phyloP scores from a whole-genome alignment of 2,888 invertebrate species.

The Hybos culiciformis region DNA sequence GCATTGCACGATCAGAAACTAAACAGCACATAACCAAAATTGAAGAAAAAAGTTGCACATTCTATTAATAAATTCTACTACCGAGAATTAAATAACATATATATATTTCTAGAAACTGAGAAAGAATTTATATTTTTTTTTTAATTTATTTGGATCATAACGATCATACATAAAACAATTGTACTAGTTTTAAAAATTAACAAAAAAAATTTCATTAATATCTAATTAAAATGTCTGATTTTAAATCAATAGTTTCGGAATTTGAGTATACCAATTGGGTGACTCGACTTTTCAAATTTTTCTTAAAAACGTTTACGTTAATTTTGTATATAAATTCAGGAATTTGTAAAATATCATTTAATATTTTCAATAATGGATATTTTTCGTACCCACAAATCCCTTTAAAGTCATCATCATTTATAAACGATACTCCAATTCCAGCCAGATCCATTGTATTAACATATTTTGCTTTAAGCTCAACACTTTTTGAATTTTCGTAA shows the following conservation, averaged over 20 bases:
- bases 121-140: too few species aligned
- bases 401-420: slow-evolving; percentile 42
- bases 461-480: slow-evolving; percentile 27
- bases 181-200: too few species aligned
- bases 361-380: slow-evolving; percentile 4
- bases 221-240: too few species aligned
- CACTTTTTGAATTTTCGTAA: slow-evolving; percentile 30
- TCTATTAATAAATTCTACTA: too few species aligned
- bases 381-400: slow-evolving; percentile 3
- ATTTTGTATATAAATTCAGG: neutral
- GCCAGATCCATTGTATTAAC: slow-evolving; percentile 34
- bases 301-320: slow-evolving; percentile 1
- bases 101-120: too few species aligned
- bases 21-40: too few species aligned
- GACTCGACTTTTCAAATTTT: neutral
- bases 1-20: too few species aligned
- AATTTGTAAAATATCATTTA: slow-evolving; percentile 1
- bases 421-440: slow-evolving; percentile 46
- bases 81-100: too few species aligned
- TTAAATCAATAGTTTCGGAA: slow-evolving; percentile 15
- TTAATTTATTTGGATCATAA: too few species aligned
- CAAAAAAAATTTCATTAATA: too few species aligned
- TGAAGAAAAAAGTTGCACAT: too few species aligned
- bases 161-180: too few species aligned
- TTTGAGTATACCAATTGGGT: neutral